Conservation (phyloP, 1,140 invertebrate species). For the Lamellibrachia luymesi region DNA sequence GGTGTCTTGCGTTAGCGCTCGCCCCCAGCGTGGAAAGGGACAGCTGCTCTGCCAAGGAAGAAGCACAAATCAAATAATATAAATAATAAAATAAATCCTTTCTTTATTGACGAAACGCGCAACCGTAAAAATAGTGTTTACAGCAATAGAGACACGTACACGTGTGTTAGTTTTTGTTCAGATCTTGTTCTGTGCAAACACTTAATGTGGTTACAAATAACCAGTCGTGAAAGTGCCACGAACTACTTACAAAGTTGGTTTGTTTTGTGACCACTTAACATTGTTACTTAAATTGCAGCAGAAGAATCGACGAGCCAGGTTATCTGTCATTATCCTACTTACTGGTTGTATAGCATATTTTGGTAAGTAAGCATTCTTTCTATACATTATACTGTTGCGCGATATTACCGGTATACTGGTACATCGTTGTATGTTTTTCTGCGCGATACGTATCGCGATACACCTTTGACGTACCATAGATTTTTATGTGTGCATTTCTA, state of each 20-base stretch:
- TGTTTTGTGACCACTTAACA: neutral
- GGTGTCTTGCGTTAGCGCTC: no score
- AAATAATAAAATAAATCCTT: no score
- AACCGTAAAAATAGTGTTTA: neutral
- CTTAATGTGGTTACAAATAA: no score
- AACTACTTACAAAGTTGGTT: neutral
- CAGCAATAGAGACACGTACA: neutral
- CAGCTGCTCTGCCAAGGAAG: no score
- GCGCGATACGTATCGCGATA: no score
- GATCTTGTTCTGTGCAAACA: neutral
- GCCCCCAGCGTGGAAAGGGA: no score
- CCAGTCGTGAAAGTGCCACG: neutral
- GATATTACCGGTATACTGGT: no score
- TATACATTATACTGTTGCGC: no score
- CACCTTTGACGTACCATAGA: no score
- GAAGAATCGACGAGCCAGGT: neutral
- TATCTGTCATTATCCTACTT: neutral
- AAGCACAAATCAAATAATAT: no score
- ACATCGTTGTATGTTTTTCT: no score
- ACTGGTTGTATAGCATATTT: neutral
- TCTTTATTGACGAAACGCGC: neutral
- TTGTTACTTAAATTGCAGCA: neutral
- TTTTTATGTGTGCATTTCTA: no score
- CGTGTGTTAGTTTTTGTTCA: neutral
- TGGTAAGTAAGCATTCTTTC: neutral